phyloP scores from a whole-genome alignment of 2,797 vertebrate species.

The Enteromius paludinosus region DNA sequence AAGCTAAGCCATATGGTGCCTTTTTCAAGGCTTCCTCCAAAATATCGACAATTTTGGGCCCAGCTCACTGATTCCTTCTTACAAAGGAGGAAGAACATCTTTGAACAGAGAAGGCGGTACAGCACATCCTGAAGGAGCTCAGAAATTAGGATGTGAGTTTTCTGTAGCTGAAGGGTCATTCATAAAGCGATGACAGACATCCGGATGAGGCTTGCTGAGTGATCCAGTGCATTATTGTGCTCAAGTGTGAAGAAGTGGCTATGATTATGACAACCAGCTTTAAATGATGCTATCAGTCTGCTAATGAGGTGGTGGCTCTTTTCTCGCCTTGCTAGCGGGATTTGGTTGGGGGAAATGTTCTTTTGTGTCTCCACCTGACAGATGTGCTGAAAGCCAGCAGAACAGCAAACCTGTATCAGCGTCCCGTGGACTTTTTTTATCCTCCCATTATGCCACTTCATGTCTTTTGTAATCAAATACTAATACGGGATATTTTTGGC shows the following conservation, averaged over 20 bases:
- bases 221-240: not conserved
- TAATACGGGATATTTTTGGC: conserved; percentile 47
- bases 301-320: not conserved
- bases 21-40: conserved; percentile 27
- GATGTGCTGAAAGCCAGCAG: conserved; percentile 52
- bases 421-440: conserved; percentile 69
- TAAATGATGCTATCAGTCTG: conserved; percentile 22
- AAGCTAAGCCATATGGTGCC: conserved; percentile 67
- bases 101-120: not conserved
- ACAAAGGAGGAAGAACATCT: not conserved
- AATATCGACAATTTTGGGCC: conserved; percentile 26
- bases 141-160: not conserved
- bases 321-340: not conserved
- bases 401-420: conserved; percentile 46
- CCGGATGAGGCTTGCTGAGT: not conserved
- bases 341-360: not conserved
- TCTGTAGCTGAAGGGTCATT: conserved; percentile 5
- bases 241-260: not conserved
- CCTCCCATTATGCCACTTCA: conserved; percentile 69
- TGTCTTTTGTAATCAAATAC: conserved; percentile 71
- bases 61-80: not conserved
- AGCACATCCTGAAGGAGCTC: not conserved
- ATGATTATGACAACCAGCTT: conserved; percentile 10
- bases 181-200: conserved; percentile 10
- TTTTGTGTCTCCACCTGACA: conserved; percentile 49